Evolutionary conservation across 2,888 invertebrate genomes (phyloP), one percentile per base, ranked within the genome.

Genomic region (Drosophila setosimentum): DNA sequence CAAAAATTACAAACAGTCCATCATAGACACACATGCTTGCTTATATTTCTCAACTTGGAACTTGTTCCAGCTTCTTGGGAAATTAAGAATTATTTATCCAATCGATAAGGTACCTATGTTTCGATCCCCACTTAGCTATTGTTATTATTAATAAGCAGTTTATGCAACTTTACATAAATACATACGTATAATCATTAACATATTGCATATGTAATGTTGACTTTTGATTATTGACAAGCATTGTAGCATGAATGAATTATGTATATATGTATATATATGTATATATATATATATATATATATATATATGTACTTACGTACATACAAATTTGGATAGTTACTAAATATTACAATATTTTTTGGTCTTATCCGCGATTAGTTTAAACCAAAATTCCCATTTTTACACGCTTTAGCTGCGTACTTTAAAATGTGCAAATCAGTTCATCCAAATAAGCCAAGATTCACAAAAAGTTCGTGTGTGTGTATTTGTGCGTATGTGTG

Each of bases 391-490:
- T 62, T 37, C 18, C 21, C 45, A 10, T 29, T 42, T 18, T 35
- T 49, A 32, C 45, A 24, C 27, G 35, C 54, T 60, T n/a, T 24
- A 37, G 42, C n/a, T n/a, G 45, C 40, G 49, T 63, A 42, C 51
- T 78, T 78, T 33, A 48, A 53, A 35, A 33, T 57, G 76, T 55
- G 65, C 60, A 57, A 73, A 48, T 66, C 33, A 61, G 53, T 64
- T 59, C 67, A 49, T 67, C 64, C 62, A 62, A 70, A 75, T 62
- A 78, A 70, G 79, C 49, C 27, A 50, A 74, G 64, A 62, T 78
- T 57, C 40, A 69, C 49, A 54, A 24, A 48, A 76, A 50, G 49
- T 42, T 54, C 32, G 63, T 29, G 6, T 32, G n/a, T 21, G 29
- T 50, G 51, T 59, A 4, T n/a, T 4, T n/a, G 65, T 58, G 32